Conservation (phyloP, 2,113 vertebrate species). For the Taxidea taxus region DNA sequence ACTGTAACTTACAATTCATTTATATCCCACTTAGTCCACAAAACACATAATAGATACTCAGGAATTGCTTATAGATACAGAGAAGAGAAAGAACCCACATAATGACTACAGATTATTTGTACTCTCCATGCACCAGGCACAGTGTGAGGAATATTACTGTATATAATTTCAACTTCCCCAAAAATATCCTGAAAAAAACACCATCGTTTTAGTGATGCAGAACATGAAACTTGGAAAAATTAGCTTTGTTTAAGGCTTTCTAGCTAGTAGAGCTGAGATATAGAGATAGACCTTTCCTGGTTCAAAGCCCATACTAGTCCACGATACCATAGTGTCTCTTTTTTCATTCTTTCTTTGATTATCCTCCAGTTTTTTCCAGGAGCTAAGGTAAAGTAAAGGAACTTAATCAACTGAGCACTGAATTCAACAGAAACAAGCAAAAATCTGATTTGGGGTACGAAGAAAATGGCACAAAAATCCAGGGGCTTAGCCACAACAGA, state of each 20-base stretch:
- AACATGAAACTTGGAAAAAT: background rate
- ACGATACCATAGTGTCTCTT: background rate
- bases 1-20: background rate
- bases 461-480: background rate
- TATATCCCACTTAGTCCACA: background rate
- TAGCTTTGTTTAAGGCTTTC: background rate
- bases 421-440: slow-evolving; percentile 14
- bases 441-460: background rate
- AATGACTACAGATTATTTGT: background rate
- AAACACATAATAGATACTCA: background rate
- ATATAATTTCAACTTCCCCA: slow-evolving; percentile 6
- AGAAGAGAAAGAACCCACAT: background rate
- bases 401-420: background rate
- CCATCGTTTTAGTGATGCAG: background rate
- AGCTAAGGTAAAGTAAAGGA: background rate
- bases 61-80: background rate
- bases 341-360: background rate
- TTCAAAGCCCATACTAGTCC: background rate
- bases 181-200: background rate
- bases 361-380: background rate
- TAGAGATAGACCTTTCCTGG: background rate
- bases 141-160: background rate
- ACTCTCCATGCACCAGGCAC: background rate
- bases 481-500: background rate
- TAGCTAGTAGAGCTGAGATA: background rate